phyloP scores from a whole-genome alignment of 2,113 vertebrate species.

The Pheucticus melanocephalus region DNA sequence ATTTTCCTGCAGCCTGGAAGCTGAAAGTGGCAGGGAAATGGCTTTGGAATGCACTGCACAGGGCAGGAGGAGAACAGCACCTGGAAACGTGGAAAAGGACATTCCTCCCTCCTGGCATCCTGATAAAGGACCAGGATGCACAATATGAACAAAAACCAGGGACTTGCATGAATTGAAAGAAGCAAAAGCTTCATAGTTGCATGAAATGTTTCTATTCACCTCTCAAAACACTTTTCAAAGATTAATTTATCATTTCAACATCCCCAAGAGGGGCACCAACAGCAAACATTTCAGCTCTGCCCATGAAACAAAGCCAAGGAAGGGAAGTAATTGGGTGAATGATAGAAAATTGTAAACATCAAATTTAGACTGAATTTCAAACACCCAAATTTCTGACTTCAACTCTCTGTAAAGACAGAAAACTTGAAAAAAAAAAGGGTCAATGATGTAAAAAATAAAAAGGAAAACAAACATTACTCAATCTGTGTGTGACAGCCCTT shows the following conservation, averaged over 20 bases:
- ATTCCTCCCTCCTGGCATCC: background rate
- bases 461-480: background rate
- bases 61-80: background rate
- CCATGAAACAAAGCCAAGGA: background rate
- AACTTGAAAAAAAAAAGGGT: background rate
- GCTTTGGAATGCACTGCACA: background rate
- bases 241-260: background rate
- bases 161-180: rapidly evolving
- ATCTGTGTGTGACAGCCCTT: background rate
- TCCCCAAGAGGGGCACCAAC: background rate
- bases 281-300: background rate
- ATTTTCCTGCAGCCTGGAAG: background rate
- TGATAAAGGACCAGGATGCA: background rate
- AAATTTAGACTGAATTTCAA: background rate
- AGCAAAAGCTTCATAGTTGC: background rate
- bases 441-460: background rate
- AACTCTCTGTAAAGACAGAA: background rate
- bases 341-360: background rate
- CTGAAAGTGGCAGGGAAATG: background rate
- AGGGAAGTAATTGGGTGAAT: background rate
- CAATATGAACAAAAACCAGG: rapidly evolving
- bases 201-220: background rate
- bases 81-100: background rate
- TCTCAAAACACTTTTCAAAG: background rate
- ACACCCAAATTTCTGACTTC: background rate